Conservation (phyloP, 2,797 vertebrate species). For the Simalia tracyae region DNA sequence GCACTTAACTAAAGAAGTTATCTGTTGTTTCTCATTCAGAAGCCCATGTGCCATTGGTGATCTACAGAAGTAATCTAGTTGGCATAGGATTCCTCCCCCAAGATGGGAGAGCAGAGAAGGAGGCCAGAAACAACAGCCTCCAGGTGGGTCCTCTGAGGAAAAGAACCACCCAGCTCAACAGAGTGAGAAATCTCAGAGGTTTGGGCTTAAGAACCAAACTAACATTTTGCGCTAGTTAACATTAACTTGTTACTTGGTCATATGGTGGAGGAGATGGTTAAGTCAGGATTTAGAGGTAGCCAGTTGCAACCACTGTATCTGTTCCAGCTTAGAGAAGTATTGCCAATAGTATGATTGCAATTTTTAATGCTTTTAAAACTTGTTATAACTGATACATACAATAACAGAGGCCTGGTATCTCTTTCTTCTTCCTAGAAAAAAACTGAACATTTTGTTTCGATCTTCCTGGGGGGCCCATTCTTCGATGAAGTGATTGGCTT, state of each 20-base stretch:
- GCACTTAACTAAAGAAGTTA: background rate
- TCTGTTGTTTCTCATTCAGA: background rate
- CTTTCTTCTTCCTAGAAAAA: background rate
- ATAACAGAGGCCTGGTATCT: background rate
- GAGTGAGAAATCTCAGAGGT: background rate
- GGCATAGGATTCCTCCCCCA: background rate
- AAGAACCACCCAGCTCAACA: background rate
- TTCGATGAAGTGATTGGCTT: background rate
- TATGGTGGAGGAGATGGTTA: background rate
- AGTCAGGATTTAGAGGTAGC: background rate
- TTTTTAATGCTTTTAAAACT: background rate
- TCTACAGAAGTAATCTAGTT: background rate
- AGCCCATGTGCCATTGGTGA: background rate
- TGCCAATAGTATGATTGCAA: background rate
- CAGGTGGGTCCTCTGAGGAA: background rate
- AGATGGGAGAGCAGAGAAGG: background rate
- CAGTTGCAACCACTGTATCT: background rate
- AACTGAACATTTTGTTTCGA: background rate
- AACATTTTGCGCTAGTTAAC: background rate
- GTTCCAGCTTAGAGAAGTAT: background rate
- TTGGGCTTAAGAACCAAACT: background rate
- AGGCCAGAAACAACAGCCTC: background rate
- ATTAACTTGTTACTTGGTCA: background rate
- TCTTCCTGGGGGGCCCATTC: background rate
- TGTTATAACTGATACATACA: background rate